Percentiles rank a stretch among this genome's conserved stretches.
These are phyloP conservation scores for Apamea anceps DNA, from an alignment of 2,888 invertebrate species.

Conservation along the genomic window DNA sequence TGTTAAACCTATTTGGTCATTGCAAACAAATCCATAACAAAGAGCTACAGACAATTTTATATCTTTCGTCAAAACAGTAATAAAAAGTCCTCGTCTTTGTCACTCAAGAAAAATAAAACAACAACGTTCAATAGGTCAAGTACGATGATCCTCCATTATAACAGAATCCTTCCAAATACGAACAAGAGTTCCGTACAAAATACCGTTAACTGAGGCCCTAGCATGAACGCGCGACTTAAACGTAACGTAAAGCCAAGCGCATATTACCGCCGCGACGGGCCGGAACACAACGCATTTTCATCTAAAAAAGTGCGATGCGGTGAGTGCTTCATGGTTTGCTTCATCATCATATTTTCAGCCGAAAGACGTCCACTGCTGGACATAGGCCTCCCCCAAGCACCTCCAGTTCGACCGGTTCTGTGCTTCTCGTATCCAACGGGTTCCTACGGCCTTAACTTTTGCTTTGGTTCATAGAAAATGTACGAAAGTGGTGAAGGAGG, in stretches of 20 bases:
- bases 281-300: not conserved
- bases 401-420: too few species aligned
- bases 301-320: not conserved
- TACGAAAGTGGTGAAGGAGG: not conserved
- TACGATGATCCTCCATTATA: constrained; percentile 36
- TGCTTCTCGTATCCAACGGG: too few species aligned
- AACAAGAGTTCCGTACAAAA: constrained; percentile 35
- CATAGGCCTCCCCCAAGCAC: too few species aligned
- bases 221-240: not conserved
- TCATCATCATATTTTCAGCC: too few species aligned
- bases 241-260: not conserved
- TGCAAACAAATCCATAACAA: not conserved
- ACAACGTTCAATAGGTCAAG: constrained; percentile 41
- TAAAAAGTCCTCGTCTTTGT: constrained; percentile 18
- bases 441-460: not conserved
- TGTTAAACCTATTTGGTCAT: not conserved
- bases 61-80: constrained; percentile 28
- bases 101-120: constrained; percentile 38
- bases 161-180: constrained; percentile 37
- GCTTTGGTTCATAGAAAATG: not conserved
- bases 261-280: not conserved
- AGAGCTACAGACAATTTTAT: not conserved
- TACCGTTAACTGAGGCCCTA: constrained; percentile 1
- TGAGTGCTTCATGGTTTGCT: too few species aligned
- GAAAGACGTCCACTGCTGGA: too few species aligned